These are phyloP conservation scores for Enteromius radiatus DNA, from an alignment of 2,797 vertebrate genomes.

Conservation along the genomic window DNA sequence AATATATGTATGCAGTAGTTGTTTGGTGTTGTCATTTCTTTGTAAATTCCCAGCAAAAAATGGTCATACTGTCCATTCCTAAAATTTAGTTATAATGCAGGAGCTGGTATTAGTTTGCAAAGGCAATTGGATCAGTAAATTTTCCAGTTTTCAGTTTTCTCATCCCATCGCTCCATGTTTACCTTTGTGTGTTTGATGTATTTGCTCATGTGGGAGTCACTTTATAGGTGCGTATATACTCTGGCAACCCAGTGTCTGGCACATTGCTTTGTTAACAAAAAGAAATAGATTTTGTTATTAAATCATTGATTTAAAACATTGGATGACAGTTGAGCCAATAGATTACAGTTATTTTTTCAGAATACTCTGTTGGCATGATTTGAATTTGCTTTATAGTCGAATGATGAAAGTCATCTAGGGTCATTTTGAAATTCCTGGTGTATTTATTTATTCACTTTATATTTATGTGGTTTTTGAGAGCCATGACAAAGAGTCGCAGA, in stretches of 20 bases:
- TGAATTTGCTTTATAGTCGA: conserved; percentile 12
- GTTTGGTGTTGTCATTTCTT: neutral
- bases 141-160: neutral
- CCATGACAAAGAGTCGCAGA: neutral
- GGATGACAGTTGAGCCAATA: conserved; percentile 19
- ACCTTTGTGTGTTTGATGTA: conserved; percentile 1
- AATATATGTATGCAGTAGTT: neutral
- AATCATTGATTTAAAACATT: conserved; percentile 54
- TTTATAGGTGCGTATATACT: neutral
- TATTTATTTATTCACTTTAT: conserved; percentile 26
- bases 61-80: neutral
- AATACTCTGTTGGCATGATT: neutral
- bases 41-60: neutral
- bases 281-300: conserved; percentile 39
- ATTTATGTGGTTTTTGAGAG: conserved; percentile 7
- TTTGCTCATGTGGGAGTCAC: neutral
- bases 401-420: neutral
- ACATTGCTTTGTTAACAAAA: conserved; percentile 22
- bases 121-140: neutral
- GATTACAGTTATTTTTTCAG: conserved; percentile 43
- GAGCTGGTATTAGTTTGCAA: neutral
- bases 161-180: neutral
- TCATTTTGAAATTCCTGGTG: conserved; percentile 12
- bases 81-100: neutral
- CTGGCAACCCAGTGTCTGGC: neutral